Percentiles rank a stretch among this genome's conserved stretches.
phyloP scores from a whole-genome alignment of 23 tunicate genomes.

The Corella eumyota region DNA sequence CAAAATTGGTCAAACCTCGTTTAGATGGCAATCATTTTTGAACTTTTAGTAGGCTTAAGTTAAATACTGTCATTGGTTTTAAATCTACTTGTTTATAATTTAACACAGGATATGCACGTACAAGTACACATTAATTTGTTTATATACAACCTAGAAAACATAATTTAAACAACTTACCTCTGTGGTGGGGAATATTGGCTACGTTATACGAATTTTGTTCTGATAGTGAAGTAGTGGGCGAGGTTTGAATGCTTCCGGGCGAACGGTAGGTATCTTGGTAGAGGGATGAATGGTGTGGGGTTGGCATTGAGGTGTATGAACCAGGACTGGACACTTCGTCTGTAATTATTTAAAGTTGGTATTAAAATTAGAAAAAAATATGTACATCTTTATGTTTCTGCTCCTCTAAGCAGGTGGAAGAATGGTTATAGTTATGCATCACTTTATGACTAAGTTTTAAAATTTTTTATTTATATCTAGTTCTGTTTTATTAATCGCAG shows the following conservation, averaged over 20 bases:
- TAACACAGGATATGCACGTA: too few relatives aligned
- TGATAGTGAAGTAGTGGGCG: constrained; percentile 49
- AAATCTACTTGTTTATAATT: too few relatives aligned
- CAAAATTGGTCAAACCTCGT: too few relatives aligned
- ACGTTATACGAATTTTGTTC: constrained; percentile 10
- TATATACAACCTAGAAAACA: not conserved
- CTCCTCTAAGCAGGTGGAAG: too few relatives aligned
- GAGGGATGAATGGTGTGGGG: constrained; percentile 55
- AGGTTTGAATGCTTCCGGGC: constrained; percentile 60
- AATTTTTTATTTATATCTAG: too few relatives aligned
- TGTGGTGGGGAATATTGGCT: constrained; percentile 22
- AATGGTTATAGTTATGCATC: not conserved
- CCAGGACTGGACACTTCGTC: constrained; percentile 85
- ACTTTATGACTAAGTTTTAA: too few relatives aligned
- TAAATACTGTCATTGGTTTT: too few relatives aligned
- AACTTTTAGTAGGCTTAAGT: too few relatives aligned
- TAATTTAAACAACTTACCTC: constrained; percentile 9
- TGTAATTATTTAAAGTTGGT: not conserved
- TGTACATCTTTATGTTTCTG: too few relatives aligned
- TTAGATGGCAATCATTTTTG: too few relatives aligned
- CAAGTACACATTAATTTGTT: not conserved
- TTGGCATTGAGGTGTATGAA: constrained; percentile 68
- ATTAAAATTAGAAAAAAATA: too few relatives aligned
- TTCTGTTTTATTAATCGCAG: too few relatives aligned
- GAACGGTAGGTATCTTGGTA: constrained; percentile 63